A percentile compares a stretch with the other conserved stretches of the same genome.
Evolutionary conservation across 2,113 vertebrate genomes (phyloP).

Genomic region (Python bivittatus): DNA sequence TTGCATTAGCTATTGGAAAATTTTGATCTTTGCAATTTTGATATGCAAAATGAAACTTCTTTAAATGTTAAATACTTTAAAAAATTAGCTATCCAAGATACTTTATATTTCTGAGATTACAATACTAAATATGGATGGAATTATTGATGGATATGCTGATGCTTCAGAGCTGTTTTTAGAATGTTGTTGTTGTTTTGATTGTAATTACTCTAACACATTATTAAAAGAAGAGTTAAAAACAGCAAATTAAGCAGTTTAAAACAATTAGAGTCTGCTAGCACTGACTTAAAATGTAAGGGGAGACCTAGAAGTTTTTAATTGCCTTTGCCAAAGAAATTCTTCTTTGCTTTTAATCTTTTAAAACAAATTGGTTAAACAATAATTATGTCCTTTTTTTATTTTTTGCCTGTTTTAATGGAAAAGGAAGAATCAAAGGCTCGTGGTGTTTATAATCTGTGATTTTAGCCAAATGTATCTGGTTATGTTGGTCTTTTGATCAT

Average conservation of each 20-base stretch:
- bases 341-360: conserved; percentile 21
- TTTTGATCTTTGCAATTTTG: not conserved
- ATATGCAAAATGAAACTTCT: not conserved
- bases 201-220: conserved; percentile 38
- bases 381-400: not conserved
- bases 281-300: conserved; percentile 26
- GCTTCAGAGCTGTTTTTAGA: conserved; percentile 14
- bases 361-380: conserved; percentile 31
- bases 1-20: conserved; percentile 40
- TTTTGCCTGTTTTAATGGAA: not conserved
- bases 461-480: not conserved
- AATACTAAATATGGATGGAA: conserved; percentile 26
- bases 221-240: conserved; percentile 44
- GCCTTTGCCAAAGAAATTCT: conserved; percentile 15
- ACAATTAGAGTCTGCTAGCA: conserved; percentile 42
- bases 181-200: conserved; percentile 17
- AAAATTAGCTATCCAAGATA: conserved; percentile 22
- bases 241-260: conserved; percentile 43
- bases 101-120: conserved; percentile 27
- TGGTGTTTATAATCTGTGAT: not conserved
- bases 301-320: conserved; percentile 40
- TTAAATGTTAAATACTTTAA: conserved; percentile 8
- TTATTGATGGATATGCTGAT: not conserved
- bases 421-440: not conserved
- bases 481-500: not conserved